These are phyloP conservation scores for Salvelinus alpinus DNA, from an alignment of 2,113 vertebrate species.

Conservation along the genomic window DNA sequence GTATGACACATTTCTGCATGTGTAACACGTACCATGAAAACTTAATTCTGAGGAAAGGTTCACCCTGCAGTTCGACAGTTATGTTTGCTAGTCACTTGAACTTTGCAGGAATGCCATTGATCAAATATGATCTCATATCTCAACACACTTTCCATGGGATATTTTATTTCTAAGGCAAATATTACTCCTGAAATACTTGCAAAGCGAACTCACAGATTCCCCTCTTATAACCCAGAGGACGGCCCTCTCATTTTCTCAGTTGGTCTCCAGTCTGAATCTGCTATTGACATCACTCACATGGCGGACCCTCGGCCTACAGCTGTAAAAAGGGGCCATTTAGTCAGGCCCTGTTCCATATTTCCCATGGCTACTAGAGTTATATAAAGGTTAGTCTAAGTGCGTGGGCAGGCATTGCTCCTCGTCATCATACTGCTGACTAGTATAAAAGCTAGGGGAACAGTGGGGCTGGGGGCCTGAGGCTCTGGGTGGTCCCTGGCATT, in stretches of 20 bases:
- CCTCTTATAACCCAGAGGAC: constrained; percentile 3
- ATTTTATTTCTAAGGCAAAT: too few species aligned
- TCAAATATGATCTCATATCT: constrained; percentile 30
- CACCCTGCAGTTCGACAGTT: constrained; percentile 27
- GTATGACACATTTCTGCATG: constrained; percentile 33
- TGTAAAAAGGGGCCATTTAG: constrained; percentile 27
- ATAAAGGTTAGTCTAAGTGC: constrained; percentile 67
- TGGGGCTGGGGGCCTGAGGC: constrained; percentile 35
- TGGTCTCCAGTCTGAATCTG: constrained; percentile 20
- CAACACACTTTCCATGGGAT: constrained; percentile 20
- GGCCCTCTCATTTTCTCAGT: neutral
- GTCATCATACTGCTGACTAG: constrained; percentile 14
- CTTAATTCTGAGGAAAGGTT: constrained; percentile 10
- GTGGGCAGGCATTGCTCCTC: constrained; percentile 50
- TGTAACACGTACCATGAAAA: constrained; percentile 41
- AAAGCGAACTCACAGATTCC: constrained; percentile 28
- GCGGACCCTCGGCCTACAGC: constrained; percentile 19
- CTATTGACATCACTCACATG: constrained; percentile 23
- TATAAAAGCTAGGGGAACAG: constrained; percentile 9
- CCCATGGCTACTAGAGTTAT: constrained; percentile 71
- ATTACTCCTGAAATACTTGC: neutral
- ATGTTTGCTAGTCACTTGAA: constrained; percentile 32
- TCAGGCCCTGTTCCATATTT: constrained; percentile 55
- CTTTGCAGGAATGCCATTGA: constrained; percentile 39
- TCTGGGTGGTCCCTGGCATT: constrained; percentile 54